Base-by-base conservation (phyloP, 2,797 vertebrate species). In the Coracias cyanogaster region DNA sequence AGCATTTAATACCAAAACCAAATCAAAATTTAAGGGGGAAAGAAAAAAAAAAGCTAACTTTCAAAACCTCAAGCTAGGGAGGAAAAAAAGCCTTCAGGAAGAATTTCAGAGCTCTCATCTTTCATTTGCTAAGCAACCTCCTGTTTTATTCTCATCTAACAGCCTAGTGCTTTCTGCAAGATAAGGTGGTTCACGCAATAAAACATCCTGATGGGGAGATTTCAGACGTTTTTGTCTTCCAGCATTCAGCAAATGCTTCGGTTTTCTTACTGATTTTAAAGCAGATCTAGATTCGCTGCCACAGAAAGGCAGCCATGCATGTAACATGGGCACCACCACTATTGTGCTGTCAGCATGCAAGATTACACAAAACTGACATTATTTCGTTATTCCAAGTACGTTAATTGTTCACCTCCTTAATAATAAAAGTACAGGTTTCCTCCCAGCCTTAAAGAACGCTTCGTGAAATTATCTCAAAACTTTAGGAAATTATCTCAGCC, bases 381-480 rank as follows among this genome's bases (percentile, higher is more conserved):
- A 90, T 76, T 93, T 90, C 24, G 8, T 31, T 71, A 77, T 95
- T 90, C 77, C 69, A 91, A 94, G 89, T n/a, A 80, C 1, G 15
- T 72, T 94, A 91, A 94, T 96, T 86, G 65, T 18, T 71, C 67
- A 80, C 57, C 54, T 90, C 81, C 81, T 92, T 84, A 69, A 89
- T 54, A 64, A 89, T 8, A n/a, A 16, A 90, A 82, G 51, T 10
- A 82, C 22, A 21, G 60, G 43, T 91, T 90, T 79, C 43, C 21
- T 71, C 49, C 37, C 26, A 49, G 62, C 37, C 49, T 77, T 78
- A 31, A 39, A 87, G 37, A 67, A 65, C 3, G 12, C 28, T 70
- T 84, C 11, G 15, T 22, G 37, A 92, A 92, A 39, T 43, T 22
- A 62, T 33, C 55, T 80, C 57, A 51, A 54, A 91, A 86, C 55